Percentiles rank a stretch among this genome's conserved stretches.
These are phyloP conservation scores for Ciona savignyi DNA, from an alignment of 23 tunicate species.

Conservation along the genomic window DNA sequence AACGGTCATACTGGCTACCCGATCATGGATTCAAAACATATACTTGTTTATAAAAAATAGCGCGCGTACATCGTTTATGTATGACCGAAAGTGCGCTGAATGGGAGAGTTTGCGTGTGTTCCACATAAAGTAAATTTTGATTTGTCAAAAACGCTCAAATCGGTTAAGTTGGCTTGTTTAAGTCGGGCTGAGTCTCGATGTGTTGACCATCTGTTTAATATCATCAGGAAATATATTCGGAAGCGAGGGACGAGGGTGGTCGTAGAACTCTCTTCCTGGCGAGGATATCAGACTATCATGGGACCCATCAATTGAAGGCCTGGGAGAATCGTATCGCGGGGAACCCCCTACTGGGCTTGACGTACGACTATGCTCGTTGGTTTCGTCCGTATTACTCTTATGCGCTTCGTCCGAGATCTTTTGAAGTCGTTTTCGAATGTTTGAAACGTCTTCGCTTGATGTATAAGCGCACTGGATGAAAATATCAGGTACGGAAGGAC, in stretches of 20 bases:
- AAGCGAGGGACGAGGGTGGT: conserved; percentile 22
- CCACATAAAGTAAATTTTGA: too few relatives aligned
- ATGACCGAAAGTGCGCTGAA: too few relatives aligned
- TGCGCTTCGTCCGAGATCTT: conserved; percentile 5
- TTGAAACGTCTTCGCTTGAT: conserved; percentile 19
- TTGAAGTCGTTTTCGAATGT: conserved; percentile 5
- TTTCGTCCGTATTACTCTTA: not conserved
- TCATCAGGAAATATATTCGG: conserved; percentile 29
- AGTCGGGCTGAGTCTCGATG: not conserved
- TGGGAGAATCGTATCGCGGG: conserved; percentile 18
- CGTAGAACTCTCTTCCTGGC: conserved; percentile 12
- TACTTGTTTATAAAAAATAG: too few relatives aligned
- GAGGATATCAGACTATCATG: conserved; percentile 8
- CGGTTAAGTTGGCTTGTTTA: too few relatives aligned
- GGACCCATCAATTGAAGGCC: conserved; percentile 20
- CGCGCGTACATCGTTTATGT: too few relatives aligned
- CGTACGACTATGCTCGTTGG: not conserved
- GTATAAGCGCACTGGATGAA: conserved; percentile 25
- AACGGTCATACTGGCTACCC: too few relatives aligned
- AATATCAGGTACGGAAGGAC: conserved; percentile 30
- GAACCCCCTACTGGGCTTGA: not conserved
- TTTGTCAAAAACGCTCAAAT: too few relatives aligned
- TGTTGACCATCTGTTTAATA: not conserved
- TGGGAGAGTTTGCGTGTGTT: too few relatives aligned
- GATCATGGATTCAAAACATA: too few relatives aligned